A percentile compares a stretch with the other conserved stretches of the same genome.
These are phyloP conservation scores for Centruroides sculpturatus DNA, from an alignment of 1,140 invertebrate genomes.

Conservation along the genomic window DNA sequence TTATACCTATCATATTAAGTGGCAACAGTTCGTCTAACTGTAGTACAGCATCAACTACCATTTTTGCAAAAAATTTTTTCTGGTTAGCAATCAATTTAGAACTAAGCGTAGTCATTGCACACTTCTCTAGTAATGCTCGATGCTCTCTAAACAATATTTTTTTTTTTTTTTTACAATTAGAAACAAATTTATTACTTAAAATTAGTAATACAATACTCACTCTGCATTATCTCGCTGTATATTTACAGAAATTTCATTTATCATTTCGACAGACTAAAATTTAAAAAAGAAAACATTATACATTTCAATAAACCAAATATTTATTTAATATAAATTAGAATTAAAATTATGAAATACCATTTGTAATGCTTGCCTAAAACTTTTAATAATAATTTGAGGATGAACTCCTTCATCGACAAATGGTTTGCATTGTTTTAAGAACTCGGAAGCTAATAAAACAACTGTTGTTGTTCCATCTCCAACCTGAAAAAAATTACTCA, in stretches of 20 bases:
- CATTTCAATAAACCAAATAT: too few relatives aligned
- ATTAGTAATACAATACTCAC: slow-evolving; percentile 22
- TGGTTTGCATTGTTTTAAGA: slow-evolving; percentile 86
- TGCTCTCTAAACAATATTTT: slow-evolving; percentile 39
- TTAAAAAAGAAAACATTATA: background rate
- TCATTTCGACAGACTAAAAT: slow-evolving; percentile 55
- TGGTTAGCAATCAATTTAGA: slow-evolving; percentile 93
- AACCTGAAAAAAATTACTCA: slow-evolving; percentile 45
- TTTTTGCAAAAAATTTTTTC: slow-evolving; percentile 88
- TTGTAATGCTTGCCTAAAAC: slow-evolving; percentile 63
- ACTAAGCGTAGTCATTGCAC: slow-evolving; percentile 88
- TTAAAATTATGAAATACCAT: slow-evolving; percentile 32
- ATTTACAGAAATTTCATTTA: slow-evolving; percentile 70
- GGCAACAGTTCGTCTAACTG: slow-evolving; percentile 84
- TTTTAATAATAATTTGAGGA: slow-evolving; percentile 77
- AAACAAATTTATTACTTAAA: background rate
- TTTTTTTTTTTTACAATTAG: background rate
- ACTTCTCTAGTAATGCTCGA: slow-evolving; percentile 70
- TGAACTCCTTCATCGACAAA: slow-evolving; percentile 96
- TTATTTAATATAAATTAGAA: too few relatives aligned
- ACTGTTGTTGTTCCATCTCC: slow-evolving; percentile 97
- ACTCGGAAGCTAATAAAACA: slow-evolving; percentile 86
- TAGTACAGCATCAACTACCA: slow-evolving; percentile 96
- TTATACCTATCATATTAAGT: slow-evolving; percentile 98
- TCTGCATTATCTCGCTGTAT: slow-evolving; percentile 33